A percentile compares a stretch with the other conserved stretches of the same genome.
Conservation (phyloP, 2,888 invertebrate genomes). For the Leptopterna dolabrata region DNA sequence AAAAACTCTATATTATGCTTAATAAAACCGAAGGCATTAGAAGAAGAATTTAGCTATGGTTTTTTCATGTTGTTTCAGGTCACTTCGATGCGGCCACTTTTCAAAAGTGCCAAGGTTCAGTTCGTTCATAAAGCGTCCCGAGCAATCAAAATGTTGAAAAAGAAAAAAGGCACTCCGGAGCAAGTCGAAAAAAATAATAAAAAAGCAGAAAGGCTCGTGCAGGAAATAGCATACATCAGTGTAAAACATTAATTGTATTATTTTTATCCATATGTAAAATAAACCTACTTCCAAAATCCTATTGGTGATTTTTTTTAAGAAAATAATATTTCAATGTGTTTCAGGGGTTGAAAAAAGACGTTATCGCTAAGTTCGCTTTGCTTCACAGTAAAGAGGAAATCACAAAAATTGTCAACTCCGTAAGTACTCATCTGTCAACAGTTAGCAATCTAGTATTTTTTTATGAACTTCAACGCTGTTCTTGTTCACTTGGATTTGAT, state of each 20-base stretch:
- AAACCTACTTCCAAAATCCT: no score
- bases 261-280: background rate
- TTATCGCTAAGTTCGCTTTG: conserved; percentile 62
- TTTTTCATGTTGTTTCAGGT: no score
- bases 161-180: conserved; percentile 62
- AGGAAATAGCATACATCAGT: conserved; percentile 60
- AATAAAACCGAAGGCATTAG: no score
- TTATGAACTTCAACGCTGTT: no score
- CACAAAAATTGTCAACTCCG: conserved; percentile 57
- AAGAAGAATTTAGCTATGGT: no score
- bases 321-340: conserved; percentile 22
- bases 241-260: no score
- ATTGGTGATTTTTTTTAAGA: no score
- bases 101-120: conserved; percentile 62
- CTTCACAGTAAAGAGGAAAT: conserved; percentile 59
- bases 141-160: conserved; percentile 63
- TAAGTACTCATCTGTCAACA: conserved; percentile 48
- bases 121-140: conserved; percentile 61
- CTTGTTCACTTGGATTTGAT: no score
- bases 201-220: conserved; percentile 62
- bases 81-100: conserved; percentile 62
- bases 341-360: conserved; percentile 62
- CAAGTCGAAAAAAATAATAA: conserved; percentile 60
- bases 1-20: no score
- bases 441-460: no score